Evolutionary conservation across 2,797 vertebrate genomes (phyloP).

Genomic region (Fundulus diaphanus): DNA sequence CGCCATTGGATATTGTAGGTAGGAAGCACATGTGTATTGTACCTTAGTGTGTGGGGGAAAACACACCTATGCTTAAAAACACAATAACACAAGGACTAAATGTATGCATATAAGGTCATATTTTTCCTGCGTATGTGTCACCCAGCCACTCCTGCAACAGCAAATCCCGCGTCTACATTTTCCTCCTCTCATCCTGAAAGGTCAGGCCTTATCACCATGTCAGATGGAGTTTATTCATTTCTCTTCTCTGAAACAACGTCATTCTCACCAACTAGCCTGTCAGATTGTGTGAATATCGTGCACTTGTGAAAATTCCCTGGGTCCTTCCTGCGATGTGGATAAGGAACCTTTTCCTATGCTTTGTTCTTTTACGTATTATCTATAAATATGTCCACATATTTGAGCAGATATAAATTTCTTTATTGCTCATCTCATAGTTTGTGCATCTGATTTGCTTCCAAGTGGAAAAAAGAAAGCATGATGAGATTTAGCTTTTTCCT

Average conservation of each 20-base stretch:
- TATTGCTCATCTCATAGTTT: conserved; percentile 35
- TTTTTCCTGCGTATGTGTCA: conserved; percentile 43
- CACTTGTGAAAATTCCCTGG: conserved; percentile 43
- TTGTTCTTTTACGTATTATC: conserved; percentile 20
- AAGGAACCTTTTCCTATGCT: conserved; percentile 22
- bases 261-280: conserved; percentile 59
- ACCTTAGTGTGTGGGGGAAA: background rate
- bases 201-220: conserved; percentile 71
- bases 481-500: conserved; percentile 63
- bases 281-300: conserved; percentile 49
- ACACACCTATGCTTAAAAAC: background rate
- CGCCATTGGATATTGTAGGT: conserved; percentile 15
- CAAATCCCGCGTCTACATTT: conserved; percentile 44
- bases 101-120: conserved; percentile 22
- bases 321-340: conserved; percentile 18
- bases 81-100: conserved; percentile 7
- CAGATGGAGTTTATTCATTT: conserved; percentile 71
- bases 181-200: conserved; percentile 66
- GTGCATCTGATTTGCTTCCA: conserved; percentile 55
- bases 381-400: conserved; percentile 12
- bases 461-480: conserved; percentile 55
- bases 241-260: conserved; percentile 42
- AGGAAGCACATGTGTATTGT: conserved; percentile 18
- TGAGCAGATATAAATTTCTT: conserved; percentile 22
- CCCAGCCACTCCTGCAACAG: conserved; percentile 44